Base-by-base conservation (phyloP, 1,140 invertebrate species). In the Magallana ariakensis region DNA sequence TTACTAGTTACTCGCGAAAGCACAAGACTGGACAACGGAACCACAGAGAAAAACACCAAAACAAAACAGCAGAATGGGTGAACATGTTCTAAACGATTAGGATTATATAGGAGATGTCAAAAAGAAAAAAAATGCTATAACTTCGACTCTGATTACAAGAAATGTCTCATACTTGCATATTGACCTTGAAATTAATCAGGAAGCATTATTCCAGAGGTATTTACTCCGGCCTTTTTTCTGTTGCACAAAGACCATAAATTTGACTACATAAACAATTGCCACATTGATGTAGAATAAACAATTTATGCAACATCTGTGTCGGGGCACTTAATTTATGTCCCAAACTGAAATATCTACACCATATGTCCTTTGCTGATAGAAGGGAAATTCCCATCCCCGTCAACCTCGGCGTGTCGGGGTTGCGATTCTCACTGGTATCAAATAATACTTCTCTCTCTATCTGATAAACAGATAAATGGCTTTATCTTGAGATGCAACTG, bases 391-490 rank as follows among this genome's bases (percentile, higher is more conserved):
- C 58, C 58, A 62, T 62, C 58, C 19, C 58, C n/a, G 58, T 62
- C 58, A 62, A 62, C 15, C n/a, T 6, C 6, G 58, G 58, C 15
- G n/a, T 60, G 58, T 62, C 58, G 16, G 58, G 19, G 16, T 62
- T 16, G 19, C 58, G 58, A n/a, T 62, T 62, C 58, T 62, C 58
- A 62, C 58, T 62, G 58, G 58, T 62, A 62, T 62, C 58, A 62
- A 62, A 62, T 62, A 62, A 62, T 62, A 62, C 58, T 5, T n/a
- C 15, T 62, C 58, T n/a, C 19, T 16, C 58, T n/a, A 62, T 62
- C 16, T n/a, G 58, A 62, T 62, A 62, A 62, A 62, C 58, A 62
- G 58, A 62, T 62, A 62, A 62, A 62, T 62, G 58, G 33, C 58
- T 62, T 62, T 62, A 62, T 62, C 58, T 62, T 19, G 0, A 62